Conservation (phyloP, 1,140 invertebrate species). For the Leucophenga varia region DNA sequence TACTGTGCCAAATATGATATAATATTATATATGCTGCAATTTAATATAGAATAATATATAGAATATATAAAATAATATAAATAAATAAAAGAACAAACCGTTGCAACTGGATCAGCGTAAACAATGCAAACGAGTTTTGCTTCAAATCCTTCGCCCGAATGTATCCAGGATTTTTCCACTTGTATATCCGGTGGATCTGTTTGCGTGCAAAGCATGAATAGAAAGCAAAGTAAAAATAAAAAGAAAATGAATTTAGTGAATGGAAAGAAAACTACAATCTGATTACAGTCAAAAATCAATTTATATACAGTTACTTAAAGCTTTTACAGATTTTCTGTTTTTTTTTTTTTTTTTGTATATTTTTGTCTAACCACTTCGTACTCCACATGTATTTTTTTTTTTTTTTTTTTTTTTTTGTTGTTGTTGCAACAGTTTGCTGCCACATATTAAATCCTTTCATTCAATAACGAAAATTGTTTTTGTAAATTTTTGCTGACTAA, state of each 20-base stretch:
- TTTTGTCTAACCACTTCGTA: too few species aligned
- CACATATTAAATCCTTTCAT: too few species aligned
- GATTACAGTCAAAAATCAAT: constrained; percentile 39
- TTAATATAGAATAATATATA: too few species aligned
- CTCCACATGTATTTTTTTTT: too few species aligned
- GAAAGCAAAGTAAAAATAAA: constrained; percentile 6
- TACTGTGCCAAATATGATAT: too few species aligned
- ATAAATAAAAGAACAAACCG: constrained; percentile 58
- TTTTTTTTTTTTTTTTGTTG: too few species aligned
- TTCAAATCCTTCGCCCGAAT: constrained; percentile 71
- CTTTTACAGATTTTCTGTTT: constrained; percentile 12
- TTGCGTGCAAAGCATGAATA: background rate
- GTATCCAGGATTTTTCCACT: constrained; percentile 71
- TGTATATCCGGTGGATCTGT: constrained; percentile 68
- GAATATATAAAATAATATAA: too few species aligned
- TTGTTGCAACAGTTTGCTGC: too few species aligned
- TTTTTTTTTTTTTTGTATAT: too few species aligned
- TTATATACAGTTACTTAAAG: constrained; percentile 29
- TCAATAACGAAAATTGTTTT: too few species aligned
- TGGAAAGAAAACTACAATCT: constrained; percentile 27
- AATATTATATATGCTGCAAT: too few species aligned
- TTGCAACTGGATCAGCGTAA: constrained; percentile 70
- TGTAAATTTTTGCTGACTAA: too few species aligned
- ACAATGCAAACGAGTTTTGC: constrained; percentile 74
- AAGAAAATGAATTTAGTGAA: constrained; percentile 24